Evolutionary conservation across 2,888 invertebrate genomes (phyloP), one percentile per base, ranked within the genome.

Genomic region (Sicus ferrugineus): DNA sequence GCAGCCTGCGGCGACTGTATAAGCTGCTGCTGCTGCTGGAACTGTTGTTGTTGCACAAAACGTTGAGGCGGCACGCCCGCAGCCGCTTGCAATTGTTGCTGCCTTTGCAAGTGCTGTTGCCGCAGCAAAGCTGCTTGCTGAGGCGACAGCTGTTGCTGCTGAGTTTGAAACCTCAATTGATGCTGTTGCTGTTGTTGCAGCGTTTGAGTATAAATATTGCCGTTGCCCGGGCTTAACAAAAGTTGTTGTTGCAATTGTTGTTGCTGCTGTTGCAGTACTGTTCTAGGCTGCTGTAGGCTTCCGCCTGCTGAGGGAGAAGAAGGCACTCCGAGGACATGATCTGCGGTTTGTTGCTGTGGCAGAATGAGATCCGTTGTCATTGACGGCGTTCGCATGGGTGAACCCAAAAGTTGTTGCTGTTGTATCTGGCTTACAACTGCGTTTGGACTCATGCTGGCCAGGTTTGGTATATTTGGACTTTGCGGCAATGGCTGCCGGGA

Each of bases 321-420:
- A 77, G 83, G 79, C 77, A 83, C 77, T 73, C 76, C 76, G 77
- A 74, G 73, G 73, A 77, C 50, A 75, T 58, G 72, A 16, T 46
- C 75, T 69, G 67, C 52, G 50, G 58, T 62, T 61, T 71, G 75
- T 50, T 67, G 73, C 73, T 73, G 72, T 54, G 75, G 62, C 74
- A 79, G 73, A 9, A 77, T 75, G 26, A 78, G 78, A 50, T 81
- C 82, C 42, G 72, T 76, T 9, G 78, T 74, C 16, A 80, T 78
- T n/a, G 79, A 76, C 48, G 79, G 74, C 52, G 80, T 77, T 11
- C 82, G 77, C 77, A 83, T 76, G 1, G 82, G 80, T 7, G 83
- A 81, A 72, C 74, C 79, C 75, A 81, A 75, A 59, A 78, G 70
- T 52, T 72, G 75, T 23, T 73, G 70, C 42, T 72, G 72, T 69